Conservation (phyloP, 2,797 vertebrate species). For the Saxicola maurus region DNA sequence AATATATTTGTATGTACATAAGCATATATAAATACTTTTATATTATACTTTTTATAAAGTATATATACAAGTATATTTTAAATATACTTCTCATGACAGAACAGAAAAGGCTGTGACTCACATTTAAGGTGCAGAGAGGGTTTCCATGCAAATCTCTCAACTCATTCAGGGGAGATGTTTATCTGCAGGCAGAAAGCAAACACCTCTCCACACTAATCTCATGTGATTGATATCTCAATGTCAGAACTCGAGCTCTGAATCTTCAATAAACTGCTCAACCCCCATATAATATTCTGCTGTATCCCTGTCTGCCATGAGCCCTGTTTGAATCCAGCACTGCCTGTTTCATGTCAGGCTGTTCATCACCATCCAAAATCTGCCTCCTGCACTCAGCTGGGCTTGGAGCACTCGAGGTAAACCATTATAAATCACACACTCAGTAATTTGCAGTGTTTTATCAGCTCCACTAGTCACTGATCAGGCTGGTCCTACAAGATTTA, state of each 20-base stretch:
- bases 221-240: not conserved
- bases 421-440: not conserved
- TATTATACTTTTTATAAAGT: not conserved
- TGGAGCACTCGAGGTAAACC: not conserved
- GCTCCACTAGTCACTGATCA: not conserved
- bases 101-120: not conserved
- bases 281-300: not conserved
- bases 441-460: not conserved
- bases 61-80: not conserved
- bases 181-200: conserved; percentile 2
- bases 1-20: not conserved
- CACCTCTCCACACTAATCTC: not conserved
- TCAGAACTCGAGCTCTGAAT: not conserved
- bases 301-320: not conserved
- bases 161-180: not conserved
- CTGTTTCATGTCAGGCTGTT: not conserved
- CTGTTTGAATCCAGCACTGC: not conserved
- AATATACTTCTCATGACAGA: not conserved
- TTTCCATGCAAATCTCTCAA: not conserved
- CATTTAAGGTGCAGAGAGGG: not conserved
- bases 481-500: not conserved
- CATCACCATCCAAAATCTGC: not conserved
- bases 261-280: not conserved
- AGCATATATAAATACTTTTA: not conserved
- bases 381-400: not conserved